Base-by-base conservation (phyloP, 2,113 vertebrate species). In the Apodemus speciosus region DNA sequence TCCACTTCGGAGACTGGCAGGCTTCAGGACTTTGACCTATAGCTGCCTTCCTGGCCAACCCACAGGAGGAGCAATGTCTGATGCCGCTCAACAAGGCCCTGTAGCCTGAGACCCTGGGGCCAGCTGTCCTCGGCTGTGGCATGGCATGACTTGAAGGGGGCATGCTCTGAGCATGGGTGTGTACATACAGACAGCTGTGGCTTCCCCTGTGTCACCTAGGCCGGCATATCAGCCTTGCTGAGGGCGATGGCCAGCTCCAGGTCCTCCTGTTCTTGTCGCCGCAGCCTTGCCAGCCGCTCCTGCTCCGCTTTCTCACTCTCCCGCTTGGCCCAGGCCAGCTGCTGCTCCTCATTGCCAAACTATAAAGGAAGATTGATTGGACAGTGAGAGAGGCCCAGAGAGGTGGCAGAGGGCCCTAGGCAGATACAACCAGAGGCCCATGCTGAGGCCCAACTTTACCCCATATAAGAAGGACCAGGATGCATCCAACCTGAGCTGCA, bases 291-390 rank as follows among this genome's bases (percentile, higher is more conserved):
- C 97, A 99, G 98, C 76, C 99, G 97, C 90, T 99, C 99, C 25
- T 99, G 99, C 97, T 99, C 99, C 0, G 99, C 99, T 88, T 99
- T 99, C 95, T 99, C 99, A 15, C 99, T 99, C 98, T 99, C 99
- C 0, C 99, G 97, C 97, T 99, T 99, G 3, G 99, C 99, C 99
- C 99, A 99, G 5, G 99, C 99, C 98, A 99, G 96, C 98, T 99
- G 99, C 98, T 99, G 99, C 0, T 99, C 99, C 98, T 99, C 99
- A 98, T 99, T 99, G 97, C 99, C 99, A 98, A 99, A 99, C 99
- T 99, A 92, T 71, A 97, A 97, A 93, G 46, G n/a, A 68, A 66
- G 97, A 0, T 75, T 94, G 97, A 32, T 32, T 35, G 95, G 97
- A 0, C 5, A 40, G 95, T 98, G 96, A 97, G 79, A 71, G 66